A percentile compares a stretch with the other conserved stretches of the same genome.
phyloP scores from a whole-genome alignment of 2,888 invertebrate genomes.

The Aphidoletes aphidimyza region DNA sequence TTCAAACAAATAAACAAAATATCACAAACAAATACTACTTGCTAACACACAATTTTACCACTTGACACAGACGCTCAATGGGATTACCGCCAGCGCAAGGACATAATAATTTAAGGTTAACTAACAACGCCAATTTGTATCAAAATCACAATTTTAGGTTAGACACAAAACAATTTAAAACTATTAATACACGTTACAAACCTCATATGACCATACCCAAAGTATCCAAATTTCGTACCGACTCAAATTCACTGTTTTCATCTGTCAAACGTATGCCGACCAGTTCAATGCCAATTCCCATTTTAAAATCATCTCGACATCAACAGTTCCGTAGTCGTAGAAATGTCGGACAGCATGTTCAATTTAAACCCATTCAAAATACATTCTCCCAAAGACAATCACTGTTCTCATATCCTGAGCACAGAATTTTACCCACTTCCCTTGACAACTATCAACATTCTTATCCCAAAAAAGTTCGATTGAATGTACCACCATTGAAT shows the following conservation, averaged over 20 bases:
- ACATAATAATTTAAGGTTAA: conserved; percentile 63
- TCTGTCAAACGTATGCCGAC: neutral
- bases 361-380: neutral
- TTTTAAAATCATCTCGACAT: neutral
- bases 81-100: conserved; percentile 64
- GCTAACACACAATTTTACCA: neutral
- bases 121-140: conserved; percentile 56
- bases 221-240: neutral
- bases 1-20: neutral
- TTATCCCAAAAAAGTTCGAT: neutral
- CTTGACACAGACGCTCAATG: conserved; percentile 63
- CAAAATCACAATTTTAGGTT: conserved; percentile 55
- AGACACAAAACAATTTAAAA: conserved; percentile 54
- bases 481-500: neutral
- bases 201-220: neutral
- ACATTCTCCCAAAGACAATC: neutral
- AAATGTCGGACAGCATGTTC: neutral
- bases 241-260: neutral
- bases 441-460: neutral
- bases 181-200: conserved; percentile 3
- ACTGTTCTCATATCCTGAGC: neutral
- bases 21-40: neutral
- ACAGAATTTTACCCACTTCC: neutral
- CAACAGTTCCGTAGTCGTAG: neutral
- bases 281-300: neutral